phyloP scores from a whole-genome alignment of 2,797 vertebrate genomes.

The Gallinago nigripennis region DNA sequence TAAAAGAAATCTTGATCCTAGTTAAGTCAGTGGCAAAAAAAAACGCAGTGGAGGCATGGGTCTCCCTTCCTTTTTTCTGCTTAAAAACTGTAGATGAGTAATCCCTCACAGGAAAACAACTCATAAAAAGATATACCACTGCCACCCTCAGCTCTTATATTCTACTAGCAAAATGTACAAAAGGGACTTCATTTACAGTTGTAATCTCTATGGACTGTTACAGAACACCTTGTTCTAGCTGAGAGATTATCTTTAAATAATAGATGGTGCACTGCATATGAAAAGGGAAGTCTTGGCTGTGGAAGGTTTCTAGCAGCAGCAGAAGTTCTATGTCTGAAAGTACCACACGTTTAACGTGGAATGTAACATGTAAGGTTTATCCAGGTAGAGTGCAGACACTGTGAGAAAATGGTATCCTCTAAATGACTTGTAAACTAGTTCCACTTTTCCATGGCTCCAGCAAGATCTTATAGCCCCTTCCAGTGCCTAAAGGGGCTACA shows the following conservation, averaged over 20 bases:
- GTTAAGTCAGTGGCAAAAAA: not conserved
- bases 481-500: too few species aligned
- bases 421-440: not conserved
- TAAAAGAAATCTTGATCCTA: not conserved
- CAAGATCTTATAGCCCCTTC: too few species aligned
- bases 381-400: not conserved
- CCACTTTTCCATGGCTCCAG: not conserved
- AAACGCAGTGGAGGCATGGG: not conserved
- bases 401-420: not conserved
- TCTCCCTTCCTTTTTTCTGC: rapidly evolving
- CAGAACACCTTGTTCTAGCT: not conserved
- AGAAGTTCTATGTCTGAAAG: not conserved
- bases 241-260: not conserved
- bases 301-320: not conserved
- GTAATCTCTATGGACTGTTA: not conserved
- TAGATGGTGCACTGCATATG: not conserved
- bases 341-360: not conserved
- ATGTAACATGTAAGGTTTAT: not conserved
- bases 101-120: not conserved
- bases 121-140: not conserved
- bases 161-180: not conserved
- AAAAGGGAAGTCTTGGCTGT: not conserved
- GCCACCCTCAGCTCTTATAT: not conserved
- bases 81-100: not conserved
- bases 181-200: not conserved